Percentiles rank a stretch among this genome's conserved stretches.
phyloP scores from a whole-genome alignment of 1,140 invertebrate species.

The Monochamus saltuarius region DNA sequence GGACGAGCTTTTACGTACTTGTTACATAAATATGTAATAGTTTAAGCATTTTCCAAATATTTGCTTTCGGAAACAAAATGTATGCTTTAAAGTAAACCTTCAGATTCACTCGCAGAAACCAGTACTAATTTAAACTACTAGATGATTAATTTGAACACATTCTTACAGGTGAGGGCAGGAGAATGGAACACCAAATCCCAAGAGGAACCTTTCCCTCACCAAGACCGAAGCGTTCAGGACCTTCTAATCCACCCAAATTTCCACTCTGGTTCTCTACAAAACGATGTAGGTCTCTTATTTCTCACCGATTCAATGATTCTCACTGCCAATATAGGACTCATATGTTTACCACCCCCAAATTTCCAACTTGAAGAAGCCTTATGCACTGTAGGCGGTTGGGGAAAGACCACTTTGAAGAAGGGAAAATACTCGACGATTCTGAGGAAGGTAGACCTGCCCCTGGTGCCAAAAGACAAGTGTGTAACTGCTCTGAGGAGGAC shows the following conservation, averaged over 20 bases:
- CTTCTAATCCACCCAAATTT: conserved; percentile 38
- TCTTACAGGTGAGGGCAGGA: conserved; percentile 52
- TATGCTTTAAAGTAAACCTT: too few species aligned
- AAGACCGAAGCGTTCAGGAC: conserved; percentile 38
- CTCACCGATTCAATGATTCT: conserved; percentile 58
- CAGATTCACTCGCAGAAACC: too few species aligned
- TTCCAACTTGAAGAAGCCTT: conserved; percentile 26
- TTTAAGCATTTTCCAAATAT: too few species aligned
- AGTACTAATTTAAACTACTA: too few species aligned
- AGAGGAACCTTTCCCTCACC: conserved; percentile 55
- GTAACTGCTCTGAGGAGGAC: conserved; percentile 59
- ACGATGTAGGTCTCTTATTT: conserved; percentile 71
- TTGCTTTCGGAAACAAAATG: too few species aligned
- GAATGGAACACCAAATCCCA: conserved; percentile 59
- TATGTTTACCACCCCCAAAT: conserved; percentile 54
- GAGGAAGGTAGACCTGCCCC: conserved; percentile 65
- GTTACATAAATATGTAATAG: too few species aligned
- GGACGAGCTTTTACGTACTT: too few species aligned
- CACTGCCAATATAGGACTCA: conserved; percentile 52
- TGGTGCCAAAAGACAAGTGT: conserved; percentile 59
- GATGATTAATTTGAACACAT: background rate
- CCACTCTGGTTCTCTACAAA: conserved; percentile 55
- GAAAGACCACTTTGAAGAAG: conserved; percentile 60
- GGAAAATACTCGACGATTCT: conserved; percentile 57
- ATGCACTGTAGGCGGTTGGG: conserved; percentile 67